Evolutionary conservation across 2,113 vertebrate species (phyloP).

Genomic region (Dromaius novaehollandiae): DNA sequence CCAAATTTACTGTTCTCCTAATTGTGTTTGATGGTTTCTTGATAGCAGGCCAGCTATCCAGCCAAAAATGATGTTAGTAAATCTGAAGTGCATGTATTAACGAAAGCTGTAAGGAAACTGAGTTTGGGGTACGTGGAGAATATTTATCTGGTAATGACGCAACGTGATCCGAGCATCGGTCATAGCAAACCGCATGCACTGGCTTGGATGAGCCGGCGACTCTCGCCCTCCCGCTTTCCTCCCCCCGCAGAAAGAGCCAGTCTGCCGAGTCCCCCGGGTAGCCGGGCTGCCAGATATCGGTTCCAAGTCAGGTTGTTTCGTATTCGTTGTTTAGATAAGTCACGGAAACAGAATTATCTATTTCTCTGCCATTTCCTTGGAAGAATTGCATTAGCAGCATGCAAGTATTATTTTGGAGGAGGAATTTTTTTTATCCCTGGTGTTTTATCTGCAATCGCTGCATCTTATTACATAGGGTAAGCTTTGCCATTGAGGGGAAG

Average conservation of each 20-base stretch:
- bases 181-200: accelerated
- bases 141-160: not conserved
- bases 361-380: not conserved
- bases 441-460: not conserved
- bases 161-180: accelerated
- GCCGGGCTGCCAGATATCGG: not conserved
- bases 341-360: not conserved
- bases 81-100: not conserved
- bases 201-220: not conserved
- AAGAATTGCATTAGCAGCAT: not conserved
- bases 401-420: not conserved
- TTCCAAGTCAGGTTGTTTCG: not conserved
- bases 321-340: not conserved
- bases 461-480: not conserved
- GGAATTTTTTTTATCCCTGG: not conserved
- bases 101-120: not conserved
- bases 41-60: not conserved
- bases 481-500: not conserved
- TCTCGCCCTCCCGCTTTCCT: too few relatives aligned
- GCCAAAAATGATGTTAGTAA: not conserved
- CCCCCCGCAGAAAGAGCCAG: not conserved
- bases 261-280: not conserved
- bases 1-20: not conserved
- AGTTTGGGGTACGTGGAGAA: not conserved
- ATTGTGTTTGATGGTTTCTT: not conserved